These are phyloP conservation scores for Acanthochromis polyacanthus DNA, from an alignment of 2,113 vertebrate genomes.

Conservation along the genomic window DNA sequence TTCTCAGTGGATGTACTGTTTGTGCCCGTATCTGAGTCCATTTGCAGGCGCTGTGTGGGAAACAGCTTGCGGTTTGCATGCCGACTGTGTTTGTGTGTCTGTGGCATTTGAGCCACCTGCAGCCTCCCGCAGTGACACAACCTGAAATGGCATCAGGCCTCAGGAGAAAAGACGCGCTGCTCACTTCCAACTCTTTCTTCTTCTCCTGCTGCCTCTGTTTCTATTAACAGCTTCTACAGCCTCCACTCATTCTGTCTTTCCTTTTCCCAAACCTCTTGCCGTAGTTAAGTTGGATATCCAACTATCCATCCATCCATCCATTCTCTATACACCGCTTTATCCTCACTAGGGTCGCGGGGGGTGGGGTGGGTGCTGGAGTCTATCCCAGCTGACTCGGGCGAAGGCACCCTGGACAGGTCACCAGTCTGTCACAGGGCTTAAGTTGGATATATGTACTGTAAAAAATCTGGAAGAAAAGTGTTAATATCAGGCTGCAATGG, in stretches of 20 bases:
- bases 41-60: too few species aligned
- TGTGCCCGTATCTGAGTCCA: not conserved
- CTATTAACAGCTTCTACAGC: not conserved
- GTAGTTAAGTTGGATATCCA: too few species aligned
- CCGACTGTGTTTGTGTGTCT: not conserved
- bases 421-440: too few species aligned
- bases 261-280: not conserved
- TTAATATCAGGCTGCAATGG: too few species aligned
- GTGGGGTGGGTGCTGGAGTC: too few species aligned
- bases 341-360: too few species aligned
- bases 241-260: not conserved
- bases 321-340: too few species aligned
- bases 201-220: constrained; percentile 11
- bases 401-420: too few species aligned
- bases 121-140: constrained; percentile 34
- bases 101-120: constrained; percentile 55
- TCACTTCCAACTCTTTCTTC: constrained; percentile 20
- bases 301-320: too few species aligned
- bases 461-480: too few species aligned
- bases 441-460: too few species aligned
- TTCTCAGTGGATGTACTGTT: not conserved
- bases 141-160: constrained; percentile 41
- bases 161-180: constrained; percentile 3
- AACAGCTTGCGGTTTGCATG: not conserved
- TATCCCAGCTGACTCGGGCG: too few species aligned